phyloP scores from a whole-genome alignment of 2,888 invertebrate genomes.

The Tenthredo distinguenda region DNA sequence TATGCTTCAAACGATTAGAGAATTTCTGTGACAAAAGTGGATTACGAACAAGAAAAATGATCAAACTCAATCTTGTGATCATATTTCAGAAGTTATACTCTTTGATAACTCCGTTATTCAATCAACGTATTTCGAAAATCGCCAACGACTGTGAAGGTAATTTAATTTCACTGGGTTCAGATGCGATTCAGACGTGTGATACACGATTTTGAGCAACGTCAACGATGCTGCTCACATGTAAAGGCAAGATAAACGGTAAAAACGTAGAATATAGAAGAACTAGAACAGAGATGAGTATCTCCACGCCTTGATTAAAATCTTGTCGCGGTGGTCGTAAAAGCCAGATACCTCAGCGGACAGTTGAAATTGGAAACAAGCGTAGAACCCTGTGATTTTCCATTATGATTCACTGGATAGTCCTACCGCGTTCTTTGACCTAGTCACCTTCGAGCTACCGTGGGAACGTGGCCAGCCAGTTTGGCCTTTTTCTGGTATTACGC shows the following conservation, averaged over 20 bases:
- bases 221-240: not conserved
- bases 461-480: conserved; percentile 4
- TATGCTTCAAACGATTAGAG: too few relatives aligned
- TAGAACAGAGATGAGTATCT: conserved; percentile 12
- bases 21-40: too few relatives aligned
- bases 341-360: conserved; percentile 8
- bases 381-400: conserved; percentile 28
- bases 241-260: not conserved
- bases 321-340: conserved; percentile 28
- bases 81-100: too few relatives aligned
- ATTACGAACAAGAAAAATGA: too few relatives aligned
- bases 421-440: conserved; percentile 3
- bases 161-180: not conserved
- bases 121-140: not conserved
- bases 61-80: too few relatives aligned
- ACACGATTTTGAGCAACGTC: not conserved
- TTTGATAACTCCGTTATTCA: not conserved
- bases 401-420: conserved; percentile 22
- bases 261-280: not conserved
- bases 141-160: not conserved
- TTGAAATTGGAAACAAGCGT: not conserved
- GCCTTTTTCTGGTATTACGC: not conserved
- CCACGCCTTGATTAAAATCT: conserved; percentile 31
- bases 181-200: not conserved
- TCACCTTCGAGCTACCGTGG: conserved; percentile 6